These are phyloP conservation scores for Hydrozoanthus tunicans DNA, from an alignment of 64 coral and sea anemone genomes.

Conservation along the genomic window DNA sequence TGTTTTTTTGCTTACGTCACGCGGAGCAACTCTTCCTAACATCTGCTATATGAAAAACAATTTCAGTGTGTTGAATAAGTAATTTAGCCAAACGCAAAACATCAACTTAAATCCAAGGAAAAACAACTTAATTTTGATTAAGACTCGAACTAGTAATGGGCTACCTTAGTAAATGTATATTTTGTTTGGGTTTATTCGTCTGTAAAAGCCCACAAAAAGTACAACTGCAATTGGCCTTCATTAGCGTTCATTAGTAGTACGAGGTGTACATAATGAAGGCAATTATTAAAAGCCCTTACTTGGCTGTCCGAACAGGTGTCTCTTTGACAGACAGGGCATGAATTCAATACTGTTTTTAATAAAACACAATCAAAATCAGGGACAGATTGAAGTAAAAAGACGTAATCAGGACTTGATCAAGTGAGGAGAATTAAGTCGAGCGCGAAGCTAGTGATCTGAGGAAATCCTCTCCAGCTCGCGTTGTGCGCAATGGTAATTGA, in stretches of 20 bases:
- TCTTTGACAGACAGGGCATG: slow-evolving; percentile 66
- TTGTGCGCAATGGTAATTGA: neutral
- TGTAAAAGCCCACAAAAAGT: slow-evolving; percentile 71
- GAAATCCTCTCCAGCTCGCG: neutral
- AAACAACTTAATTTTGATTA: slow-evolving; percentile 67
- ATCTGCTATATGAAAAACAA: slow-evolving; percentile 58
- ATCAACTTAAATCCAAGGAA: slow-evolving; percentile 18
- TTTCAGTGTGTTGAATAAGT: slow-evolving; percentile 43
- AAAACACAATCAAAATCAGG: slow-evolving; percentile 64
- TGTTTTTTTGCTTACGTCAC: slow-evolving; percentile 41
- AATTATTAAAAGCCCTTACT: slow-evolving; percentile 71
- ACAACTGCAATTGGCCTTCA: slow-evolving; percentile 82
- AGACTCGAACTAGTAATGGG: slow-evolving; percentile 30
- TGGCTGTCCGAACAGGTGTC: slow-evolving; percentile 68
- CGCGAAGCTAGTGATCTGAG: neutral
- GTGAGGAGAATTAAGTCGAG: slow-evolving; percentile 6
- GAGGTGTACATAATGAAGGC: slow-evolving; percentile 85
- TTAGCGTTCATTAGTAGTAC: slow-evolving; percentile 92
- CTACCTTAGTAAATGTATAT: slow-evolving; percentile 37
- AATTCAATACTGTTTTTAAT: slow-evolving; percentile 62
- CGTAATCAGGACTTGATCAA: slow-evolving; percentile 54
- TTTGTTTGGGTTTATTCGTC: slow-evolving; percentile 63
- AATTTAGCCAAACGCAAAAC: slow-evolving; percentile 42
- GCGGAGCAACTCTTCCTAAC: slow-evolving; percentile 8
- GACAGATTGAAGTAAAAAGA: slow-evolving; percentile 47